Evolutionary conservation across 1,140 invertebrate genomes (phyloP), one percentile per base, ranked within the genome.

Genomic region (Dinoponera quadriceps): DNA sequence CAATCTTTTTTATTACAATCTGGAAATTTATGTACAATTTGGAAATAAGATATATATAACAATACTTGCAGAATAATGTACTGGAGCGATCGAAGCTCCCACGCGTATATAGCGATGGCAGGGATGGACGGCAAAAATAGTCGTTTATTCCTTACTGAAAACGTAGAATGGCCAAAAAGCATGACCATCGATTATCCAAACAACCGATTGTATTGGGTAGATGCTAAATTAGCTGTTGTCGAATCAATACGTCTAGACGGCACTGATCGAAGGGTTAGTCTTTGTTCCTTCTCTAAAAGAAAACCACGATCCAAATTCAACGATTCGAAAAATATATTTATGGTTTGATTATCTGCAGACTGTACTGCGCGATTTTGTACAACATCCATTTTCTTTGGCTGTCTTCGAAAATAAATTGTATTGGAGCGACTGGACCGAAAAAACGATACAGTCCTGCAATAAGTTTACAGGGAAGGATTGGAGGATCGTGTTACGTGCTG

Each of bases 401-500:
- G 96, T 99, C 3, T 99, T 98, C 92, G 98, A 98, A 93, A 96
- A 98, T 93, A 95, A 94, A 14, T 89, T 99, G 0, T 99, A 97
- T 90, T 99, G 98, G 97, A 98, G 96, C 60, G 98, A 99, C 91
- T 97, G 96, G 96, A 92, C 93, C 0, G 95, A 95, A 0, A 95
- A 96, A 84, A 95, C 95, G 20, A 95, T 97, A 33, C 95, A 96
- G 85, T 95, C 94, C 0, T 96, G 96, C 27, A 94, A 97, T 86
- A 97, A 97, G 90, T 95, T 96, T 75, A 96, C 95, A 2, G 95
- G 96, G 0, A 96, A 96, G 90, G 92, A 96, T 80, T 95, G 95
- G 84, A 93, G 94, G 1, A 93, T 95, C 0, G 80, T 97, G 0
- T 77, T 95, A 0, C 94, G 91, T 49, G 87, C 94, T 33, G 90